phyloP scores from a whole-genome alignment of 2,797 vertebrate genomes.

The Ciconia nigra region DNA sequence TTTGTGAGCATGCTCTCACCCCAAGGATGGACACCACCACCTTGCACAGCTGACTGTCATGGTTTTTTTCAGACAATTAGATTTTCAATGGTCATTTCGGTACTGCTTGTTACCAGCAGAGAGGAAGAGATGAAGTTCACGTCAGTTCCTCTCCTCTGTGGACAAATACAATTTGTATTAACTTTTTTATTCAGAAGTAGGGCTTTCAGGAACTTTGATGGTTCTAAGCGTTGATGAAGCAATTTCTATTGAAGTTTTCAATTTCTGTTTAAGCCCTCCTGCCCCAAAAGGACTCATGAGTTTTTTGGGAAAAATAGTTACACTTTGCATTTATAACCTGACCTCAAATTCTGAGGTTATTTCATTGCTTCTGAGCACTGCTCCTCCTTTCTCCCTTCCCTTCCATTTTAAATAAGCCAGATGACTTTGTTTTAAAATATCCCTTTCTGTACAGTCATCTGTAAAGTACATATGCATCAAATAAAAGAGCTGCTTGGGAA shows the following conservation, averaged over 20 bases:
- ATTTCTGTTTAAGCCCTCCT: background rate
- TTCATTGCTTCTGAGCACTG: background rate
- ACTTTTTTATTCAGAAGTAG: background rate
- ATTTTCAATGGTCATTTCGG: background rate
- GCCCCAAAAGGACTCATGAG: background rate
- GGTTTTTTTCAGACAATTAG: background rate
- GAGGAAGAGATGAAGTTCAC: background rate
- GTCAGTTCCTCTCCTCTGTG: background rate
- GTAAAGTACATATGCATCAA: conserved; percentile 4
- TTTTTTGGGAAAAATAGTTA: background rate
- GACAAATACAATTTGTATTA: background rate
- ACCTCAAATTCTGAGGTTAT: background rate
- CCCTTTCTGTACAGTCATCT: background rate
- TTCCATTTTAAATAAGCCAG: conserved; percentile 6
- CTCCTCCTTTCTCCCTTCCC: background rate
- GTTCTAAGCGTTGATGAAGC: background rate
- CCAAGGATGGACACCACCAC: background rate
- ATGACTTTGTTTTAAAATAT: conserved; percentile 37
- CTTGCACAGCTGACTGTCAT: fast-evolving
- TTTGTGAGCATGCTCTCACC: background rate
- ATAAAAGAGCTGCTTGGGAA: conserved; percentile 4
- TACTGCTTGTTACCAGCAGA: background rate
- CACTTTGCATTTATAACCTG: background rate
- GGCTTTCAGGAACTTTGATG: background rate
- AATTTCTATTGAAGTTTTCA: background rate